Evolutionary conservation across 2,113 vertebrate genomes (phyloP).

Genomic region (Tympanuchus pallidicinctus): DNA sequence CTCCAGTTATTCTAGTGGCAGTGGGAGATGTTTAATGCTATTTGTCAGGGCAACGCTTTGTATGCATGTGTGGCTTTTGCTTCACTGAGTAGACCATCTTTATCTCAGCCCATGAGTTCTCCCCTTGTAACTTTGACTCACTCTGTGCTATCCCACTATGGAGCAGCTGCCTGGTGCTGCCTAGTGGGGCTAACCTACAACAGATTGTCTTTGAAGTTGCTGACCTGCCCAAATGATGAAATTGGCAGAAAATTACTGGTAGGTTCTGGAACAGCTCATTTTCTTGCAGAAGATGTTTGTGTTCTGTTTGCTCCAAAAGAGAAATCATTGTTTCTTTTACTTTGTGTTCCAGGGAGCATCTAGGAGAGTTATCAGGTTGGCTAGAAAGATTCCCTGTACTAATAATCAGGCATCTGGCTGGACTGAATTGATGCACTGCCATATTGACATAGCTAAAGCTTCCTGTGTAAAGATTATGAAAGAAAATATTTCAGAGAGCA

Average conservation of each 20-base stretch:
- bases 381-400: no score
- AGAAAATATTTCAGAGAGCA: not conserved
- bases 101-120: not conserved
- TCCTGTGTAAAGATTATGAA: not conserved
- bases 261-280: not conserved
- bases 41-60: not conserved
- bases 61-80: not conserved
- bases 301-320: not conserved
- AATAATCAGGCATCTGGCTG: no score
- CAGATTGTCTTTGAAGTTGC: not conserved
- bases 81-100: not conserved
- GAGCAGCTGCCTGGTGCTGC: not conserved
- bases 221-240: not conserved
- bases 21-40: not conserved
- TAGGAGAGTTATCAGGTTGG: not conserved
- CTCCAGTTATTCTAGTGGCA: not conserved
- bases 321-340: not conserved
- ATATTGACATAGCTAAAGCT: not conserved
- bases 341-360: not conserved
- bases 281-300: not conserved
- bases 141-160: not conserved
- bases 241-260: not conserved
- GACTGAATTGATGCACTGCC: not conserved
- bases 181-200: not conserved
- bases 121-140: not conserved